Evolutionary conservation across 2,797 vertebrate genomes (phyloP).

Genomic region (Sebastes diaconus): DNA sequence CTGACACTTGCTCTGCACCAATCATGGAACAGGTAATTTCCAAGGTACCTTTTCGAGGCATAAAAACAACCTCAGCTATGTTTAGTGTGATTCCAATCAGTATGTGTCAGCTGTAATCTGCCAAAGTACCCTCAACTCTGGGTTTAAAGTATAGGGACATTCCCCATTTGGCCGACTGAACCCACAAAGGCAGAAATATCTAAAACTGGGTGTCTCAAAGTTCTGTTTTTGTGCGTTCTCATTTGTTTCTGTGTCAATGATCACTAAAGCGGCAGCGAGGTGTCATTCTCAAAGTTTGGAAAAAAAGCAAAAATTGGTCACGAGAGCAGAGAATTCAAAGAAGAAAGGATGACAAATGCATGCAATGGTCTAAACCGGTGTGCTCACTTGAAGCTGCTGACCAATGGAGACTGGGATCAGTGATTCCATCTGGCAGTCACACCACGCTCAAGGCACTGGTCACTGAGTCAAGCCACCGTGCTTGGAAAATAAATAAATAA

Average conservation of each 20-base stretch:
- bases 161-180: background rate
- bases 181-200: background rate
- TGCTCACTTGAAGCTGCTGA: background rate
- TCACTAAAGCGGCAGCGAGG: background rate
- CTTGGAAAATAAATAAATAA: background rate
- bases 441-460: background rate
- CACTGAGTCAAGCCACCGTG: background rate
- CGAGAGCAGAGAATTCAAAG: background rate
- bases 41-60: background rate
- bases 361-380: background rate
- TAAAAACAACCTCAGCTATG: background rate
- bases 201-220: background rate
- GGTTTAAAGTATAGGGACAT: background rate
- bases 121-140: background rate
- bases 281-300: background rate
- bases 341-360: background rate
- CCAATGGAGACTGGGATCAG: background rate
- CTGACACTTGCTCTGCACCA: background rate
- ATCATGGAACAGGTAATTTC: background rate
- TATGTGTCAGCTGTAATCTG: constrained; percentile 1
- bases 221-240: background rate
- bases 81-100: background rate
- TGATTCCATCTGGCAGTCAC: background rate
- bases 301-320: background rate
- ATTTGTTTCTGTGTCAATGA: background rate